A percentile compares a stretch with the other conserved stretches of the same genome.
Evolutionary conservation across 2,797 vertebrate genomes (phyloP).

Genomic region (Eulemur mongoz): DNA sequence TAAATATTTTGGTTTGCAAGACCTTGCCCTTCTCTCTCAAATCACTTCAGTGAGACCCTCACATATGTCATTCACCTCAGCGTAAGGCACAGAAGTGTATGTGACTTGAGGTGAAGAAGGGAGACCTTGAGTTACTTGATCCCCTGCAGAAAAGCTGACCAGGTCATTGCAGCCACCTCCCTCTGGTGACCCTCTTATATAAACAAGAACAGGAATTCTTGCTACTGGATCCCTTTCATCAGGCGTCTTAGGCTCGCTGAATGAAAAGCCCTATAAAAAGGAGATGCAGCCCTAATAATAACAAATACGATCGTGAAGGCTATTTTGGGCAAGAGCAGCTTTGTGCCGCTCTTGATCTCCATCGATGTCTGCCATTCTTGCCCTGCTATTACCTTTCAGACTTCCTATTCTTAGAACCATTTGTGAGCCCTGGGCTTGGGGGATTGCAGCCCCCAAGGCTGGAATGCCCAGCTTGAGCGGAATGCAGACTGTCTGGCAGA

Average conservation of each 20-base stretch:
- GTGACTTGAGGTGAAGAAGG: background rate
- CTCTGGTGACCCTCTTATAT: slow-evolving; percentile 43
- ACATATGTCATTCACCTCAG: background rate
- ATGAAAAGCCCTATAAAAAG: slow-evolving; percentile 71
- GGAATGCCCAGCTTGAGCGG: slow-evolving; percentile 78
- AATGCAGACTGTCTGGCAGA: slow-evolving; percentile 89
- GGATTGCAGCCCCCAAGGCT: slow-evolving; percentile 69
- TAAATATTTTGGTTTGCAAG: background rate
- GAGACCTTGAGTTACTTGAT: background rate
- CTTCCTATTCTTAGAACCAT: slow-evolving; percentile 62
- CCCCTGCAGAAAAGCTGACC: slow-evolving; percentile 21
- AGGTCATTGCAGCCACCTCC: background rate
- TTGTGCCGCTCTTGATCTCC: background rate
- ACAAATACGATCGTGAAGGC: background rate
- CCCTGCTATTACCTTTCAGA: slow-evolving; percentile 73
- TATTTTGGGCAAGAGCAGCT: slow-evolving; percentile 35
- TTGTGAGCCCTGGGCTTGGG: slow-evolving; percentile 52
- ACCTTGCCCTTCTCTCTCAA: background rate
- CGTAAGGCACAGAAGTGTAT: background rate
- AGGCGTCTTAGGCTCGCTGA: slow-evolving; percentile 60
- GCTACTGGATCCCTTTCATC: slow-evolving; percentile 55
- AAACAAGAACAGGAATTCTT: slow-evolving; percentile 68
- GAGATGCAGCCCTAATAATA: slow-evolving; percentile 67
- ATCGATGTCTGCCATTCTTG: slow-evolving; percentile 55
- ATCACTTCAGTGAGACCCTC: background rate